Base-by-base conservation (phyloP, 2,888 invertebrate genomes). In the Chironomus riparius region DNA sequence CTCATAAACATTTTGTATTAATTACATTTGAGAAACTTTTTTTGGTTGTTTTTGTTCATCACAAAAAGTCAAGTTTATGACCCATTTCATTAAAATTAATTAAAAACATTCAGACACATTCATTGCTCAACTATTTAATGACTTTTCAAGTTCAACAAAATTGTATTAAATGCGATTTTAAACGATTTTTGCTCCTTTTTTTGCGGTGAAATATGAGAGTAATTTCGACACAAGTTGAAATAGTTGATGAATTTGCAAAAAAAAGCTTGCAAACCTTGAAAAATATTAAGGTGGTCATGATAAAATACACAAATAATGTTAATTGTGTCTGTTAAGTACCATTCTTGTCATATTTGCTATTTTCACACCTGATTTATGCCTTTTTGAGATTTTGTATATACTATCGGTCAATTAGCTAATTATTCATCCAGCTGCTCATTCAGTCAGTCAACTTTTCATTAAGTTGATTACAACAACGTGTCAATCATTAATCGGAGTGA, bases 41-140 rank as follows among this genome's bases (percentile, higher is more conserved):
- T 24, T 24, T 65, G 18, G 3, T 15, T 15, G n/a, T 15, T 56
- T 56, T 56, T 65, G 13, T 65, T 70, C 70, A 21, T 48, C 70
- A 70, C 47, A 47, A 12, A 6, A 48, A 24, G 70, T 70, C 70
- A 70, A 70, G 70, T 70, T 70, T 70, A 48, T 48, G 70, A 70
- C 70, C 70, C 48, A 70, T 22, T 70, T 70, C 70, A 70, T 70
- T 70, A 21, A 48, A 70, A 70, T 48, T 70, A 70, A 70, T 70
- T 70, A 70, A 70, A n/a, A 12, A n/a, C 56, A 12, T 47, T 47
- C 47, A 21, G 15, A 38, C 38, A 38, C 12, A 47, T 12, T 21
- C 10, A 13, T 13, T 13, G 48, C 70, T 24, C 15, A 47, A 47
- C n/a, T 7, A 70, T 18, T 22, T 48, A n/a, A 7, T 47, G 12